phyloP scores from a whole-genome alignment of 2,888 invertebrate species.

The Pseudanteris insignis region DNA sequence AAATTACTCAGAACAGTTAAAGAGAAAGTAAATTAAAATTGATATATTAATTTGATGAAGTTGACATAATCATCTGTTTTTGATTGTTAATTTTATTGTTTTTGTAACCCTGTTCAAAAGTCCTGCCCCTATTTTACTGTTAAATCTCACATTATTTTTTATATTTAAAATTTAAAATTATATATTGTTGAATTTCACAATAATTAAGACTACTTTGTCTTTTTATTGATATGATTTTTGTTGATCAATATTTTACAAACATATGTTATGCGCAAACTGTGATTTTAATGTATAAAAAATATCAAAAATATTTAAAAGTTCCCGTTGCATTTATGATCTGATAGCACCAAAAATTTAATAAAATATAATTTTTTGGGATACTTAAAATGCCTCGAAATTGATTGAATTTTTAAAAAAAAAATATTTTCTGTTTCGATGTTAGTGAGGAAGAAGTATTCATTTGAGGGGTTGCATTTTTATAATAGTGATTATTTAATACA shows the following conservation, averaged over 20 bases:
- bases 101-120: conserved; percentile 6
- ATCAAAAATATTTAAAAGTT: neutral
- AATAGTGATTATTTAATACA: conserved; percentile 7
- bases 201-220: neutral
- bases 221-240: neutral
- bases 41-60: neutral
- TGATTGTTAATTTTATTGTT: conserved; percentile 13
- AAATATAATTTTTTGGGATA: too few species aligned
- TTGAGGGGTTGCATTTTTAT: conserved; percentile 1
- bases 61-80: neutral
- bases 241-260: neutral
- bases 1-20: too few species aligned
- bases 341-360: too few species aligned
- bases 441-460: neutral
- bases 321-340: conserved; percentile 13
- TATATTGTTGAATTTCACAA: too few species aligned
- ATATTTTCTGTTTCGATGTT: too few species aligned
- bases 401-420: too few species aligned
- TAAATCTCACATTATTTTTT: too few species aligned
- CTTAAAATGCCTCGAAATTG: too few species aligned
- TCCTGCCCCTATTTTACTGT: too few species aligned
- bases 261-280: conserved; percentile 9
- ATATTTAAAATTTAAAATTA: too few species aligned
- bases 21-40: neutral
- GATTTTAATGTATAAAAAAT: conserved; percentile 12